Evolutionary conservation across 2,113 vertebrate species (phyloP).

Genomic region (Mesembrinibis cayennensis): DNA sequence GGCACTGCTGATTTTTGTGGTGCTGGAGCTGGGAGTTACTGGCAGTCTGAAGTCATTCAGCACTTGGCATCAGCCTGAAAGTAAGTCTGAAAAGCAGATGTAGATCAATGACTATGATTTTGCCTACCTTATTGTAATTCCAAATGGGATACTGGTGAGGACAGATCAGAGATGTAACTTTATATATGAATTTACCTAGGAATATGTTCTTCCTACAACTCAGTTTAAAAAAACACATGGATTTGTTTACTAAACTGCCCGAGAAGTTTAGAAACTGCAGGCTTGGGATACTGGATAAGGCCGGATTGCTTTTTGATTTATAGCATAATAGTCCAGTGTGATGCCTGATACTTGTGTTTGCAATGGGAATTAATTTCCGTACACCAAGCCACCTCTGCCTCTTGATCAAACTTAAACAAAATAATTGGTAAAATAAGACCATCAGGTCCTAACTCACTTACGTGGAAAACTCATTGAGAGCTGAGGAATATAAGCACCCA

Average conservation of each 20-base stretch:
- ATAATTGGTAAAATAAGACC: neutral
- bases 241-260: neutral
- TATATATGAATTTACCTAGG: neutral
- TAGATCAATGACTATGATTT: neutral
- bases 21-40: neutral
- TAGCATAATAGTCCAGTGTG: neutral
- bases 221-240: neutral
- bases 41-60: neutral
- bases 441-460: neutral
- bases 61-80: accelerated
- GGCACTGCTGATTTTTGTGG: neutral
- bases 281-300: neutral
- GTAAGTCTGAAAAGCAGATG: neutral
- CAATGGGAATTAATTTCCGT: neutral
- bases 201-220: neutral
- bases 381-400: neutral
- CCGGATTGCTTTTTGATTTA: neutral
- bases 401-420: neutral
- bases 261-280: neutral
- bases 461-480: neutral
- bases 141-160: neutral
- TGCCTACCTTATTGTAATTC: neutral
- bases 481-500: neutral
- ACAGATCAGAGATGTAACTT: neutral
- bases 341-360: neutral